A percentile compares a stretch with the other conserved stretches of the same genome.
Evolutionary conservation across 1,140 invertebrate genomes (phyloP).

Genomic region (Camponotus vicinus): DNA sequence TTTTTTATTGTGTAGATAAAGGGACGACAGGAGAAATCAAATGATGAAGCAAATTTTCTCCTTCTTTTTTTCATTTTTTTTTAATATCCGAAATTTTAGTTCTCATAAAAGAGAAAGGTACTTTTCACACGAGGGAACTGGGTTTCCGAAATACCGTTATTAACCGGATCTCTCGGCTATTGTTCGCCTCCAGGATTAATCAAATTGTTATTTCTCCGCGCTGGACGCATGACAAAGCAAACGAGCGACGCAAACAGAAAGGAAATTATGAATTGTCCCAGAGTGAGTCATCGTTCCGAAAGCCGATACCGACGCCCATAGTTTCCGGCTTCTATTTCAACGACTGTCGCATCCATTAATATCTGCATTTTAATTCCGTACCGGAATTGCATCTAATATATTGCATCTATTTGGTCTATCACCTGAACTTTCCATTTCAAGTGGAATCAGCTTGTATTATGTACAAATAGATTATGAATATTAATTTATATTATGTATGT

Average conservation of each 20-base stretch:
- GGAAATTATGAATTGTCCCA: conserved; percentile 52
- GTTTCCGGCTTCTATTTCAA: conserved; percentile 67
- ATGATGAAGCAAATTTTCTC: not conserved
- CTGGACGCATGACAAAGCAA: conserved; percentile 29
- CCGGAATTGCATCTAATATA: not conserved
- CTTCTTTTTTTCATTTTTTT: not conserved
- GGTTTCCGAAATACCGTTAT: not conserved
- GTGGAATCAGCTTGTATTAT: not conserved
- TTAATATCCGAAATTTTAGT: not conserved
- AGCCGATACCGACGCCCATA: conserved; percentile 47
- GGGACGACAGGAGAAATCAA: not conserved
- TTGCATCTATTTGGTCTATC: not conserved
- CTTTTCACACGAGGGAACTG: not conserved
- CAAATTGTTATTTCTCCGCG: conserved; percentile 42
- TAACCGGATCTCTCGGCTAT: not conserved
- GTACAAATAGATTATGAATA: conserved; percentile 5
- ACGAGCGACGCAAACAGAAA: conserved; percentile 26
- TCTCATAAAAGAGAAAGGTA: not conserved
- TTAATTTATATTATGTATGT: too few relatives aligned
- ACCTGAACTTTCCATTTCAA: not conserved
- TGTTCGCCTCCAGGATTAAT: conserved; percentile 33
- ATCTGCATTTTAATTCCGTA: conserved; percentile 23
- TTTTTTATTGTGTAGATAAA: too few relatives aligned
- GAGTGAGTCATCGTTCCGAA: conserved; percentile 63
- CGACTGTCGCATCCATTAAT: conserved; percentile 42